Conservation (phyloP, 2,888 invertebrate genomes). For the Cephus spinipes region DNA sequence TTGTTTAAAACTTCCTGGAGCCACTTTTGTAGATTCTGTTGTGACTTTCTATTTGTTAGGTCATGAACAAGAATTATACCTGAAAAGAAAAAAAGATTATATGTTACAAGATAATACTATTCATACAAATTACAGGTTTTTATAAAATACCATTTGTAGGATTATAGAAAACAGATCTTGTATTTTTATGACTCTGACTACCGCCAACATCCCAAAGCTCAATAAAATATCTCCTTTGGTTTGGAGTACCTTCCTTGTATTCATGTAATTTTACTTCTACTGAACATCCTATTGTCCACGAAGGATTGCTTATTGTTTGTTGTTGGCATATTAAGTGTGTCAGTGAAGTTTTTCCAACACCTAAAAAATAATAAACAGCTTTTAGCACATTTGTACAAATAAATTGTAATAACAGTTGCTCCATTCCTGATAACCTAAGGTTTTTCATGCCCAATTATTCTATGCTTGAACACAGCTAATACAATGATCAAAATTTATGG, state of each 20-base stretch:
- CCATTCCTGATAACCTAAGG: neutral
- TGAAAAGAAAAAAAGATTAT: constrained; percentile 60
- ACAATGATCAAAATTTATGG: neutral
- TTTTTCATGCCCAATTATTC: neutral
- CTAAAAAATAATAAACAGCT: constrained; percentile 67
- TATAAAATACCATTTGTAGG: constrained; percentile 82
- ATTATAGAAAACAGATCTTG: constrained; percentile 94
- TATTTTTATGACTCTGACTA: constrained; percentile 91
- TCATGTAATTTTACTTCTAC: constrained; percentile 96
- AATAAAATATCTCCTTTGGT: constrained; percentile 90
- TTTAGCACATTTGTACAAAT: constrained; percentile 5
- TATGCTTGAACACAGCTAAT: too few relatives aligned
- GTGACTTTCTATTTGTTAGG: constrained; percentile 95
- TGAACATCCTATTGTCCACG: constrained; percentile 97
- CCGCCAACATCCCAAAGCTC: constrained; percentile 99
- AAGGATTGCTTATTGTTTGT: constrained; percentile 85
- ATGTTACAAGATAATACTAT: constrained; percentile 1
- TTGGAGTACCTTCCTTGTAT: constrained; percentile 93
- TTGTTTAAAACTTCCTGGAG: constrained; percentile 88
- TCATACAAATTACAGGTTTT: constrained; percentile 10
- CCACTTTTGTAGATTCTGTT: constrained; percentile 94
- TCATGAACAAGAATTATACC: constrained; percentile 96
- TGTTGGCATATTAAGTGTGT: constrained; percentile 92
- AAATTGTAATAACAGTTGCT: neutral
- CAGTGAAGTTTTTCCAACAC: constrained; percentile 97